These are phyloP conservation scores for Temnothorax unifasciatus DNA, from an alignment of 2,888 invertebrate genomes.

Conservation along the genomic window DNA sequence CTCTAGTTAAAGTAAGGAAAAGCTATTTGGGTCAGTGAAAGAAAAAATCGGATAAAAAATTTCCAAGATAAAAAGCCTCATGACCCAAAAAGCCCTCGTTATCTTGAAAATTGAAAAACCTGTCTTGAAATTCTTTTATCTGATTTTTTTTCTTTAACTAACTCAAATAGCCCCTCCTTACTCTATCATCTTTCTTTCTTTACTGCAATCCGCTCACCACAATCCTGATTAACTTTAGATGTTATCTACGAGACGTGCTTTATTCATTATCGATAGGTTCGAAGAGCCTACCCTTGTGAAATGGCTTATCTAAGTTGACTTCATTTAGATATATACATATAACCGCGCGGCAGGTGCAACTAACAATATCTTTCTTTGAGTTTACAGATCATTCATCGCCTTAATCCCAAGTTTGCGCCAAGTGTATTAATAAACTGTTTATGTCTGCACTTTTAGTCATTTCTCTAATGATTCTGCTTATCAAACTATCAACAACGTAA, in stretches of 20 bases:
- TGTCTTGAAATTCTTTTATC: too few species aligned
- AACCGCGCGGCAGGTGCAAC: slow-evolving; percentile 56
- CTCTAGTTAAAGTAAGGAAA: not conserved
- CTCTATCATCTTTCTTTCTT: not conserved
- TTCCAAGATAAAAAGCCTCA: too few species aligned
- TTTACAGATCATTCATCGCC: slow-evolving; percentile 45
- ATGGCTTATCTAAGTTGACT: not conserved
- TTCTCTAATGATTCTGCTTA: slow-evolving; percentile 31
- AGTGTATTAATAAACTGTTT: slow-evolving; percentile 34
- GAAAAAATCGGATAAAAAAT: too few species aligned
- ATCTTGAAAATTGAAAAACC: too few species aligned
- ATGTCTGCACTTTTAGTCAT: slow-evolving; percentile 18
- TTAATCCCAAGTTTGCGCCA: slow-evolving; percentile 33
- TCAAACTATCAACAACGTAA: not conserved
- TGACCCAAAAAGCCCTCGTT: too few species aligned
- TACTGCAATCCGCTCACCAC: not conserved
- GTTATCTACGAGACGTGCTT: not conserved
- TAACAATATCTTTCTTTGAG: slow-evolving; percentile 54
- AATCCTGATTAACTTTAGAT: not conserved
- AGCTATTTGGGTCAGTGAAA: too few species aligned
- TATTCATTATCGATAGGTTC: not conserved
- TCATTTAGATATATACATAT: not conserved
- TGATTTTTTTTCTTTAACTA: too few species aligned
- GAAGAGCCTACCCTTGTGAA: not conserved
- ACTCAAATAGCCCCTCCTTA: too few species aligned